Base-by-base conservation (phyloP, 2,797 vertebrate genomes). In the Lacerta viridis region DNA sequence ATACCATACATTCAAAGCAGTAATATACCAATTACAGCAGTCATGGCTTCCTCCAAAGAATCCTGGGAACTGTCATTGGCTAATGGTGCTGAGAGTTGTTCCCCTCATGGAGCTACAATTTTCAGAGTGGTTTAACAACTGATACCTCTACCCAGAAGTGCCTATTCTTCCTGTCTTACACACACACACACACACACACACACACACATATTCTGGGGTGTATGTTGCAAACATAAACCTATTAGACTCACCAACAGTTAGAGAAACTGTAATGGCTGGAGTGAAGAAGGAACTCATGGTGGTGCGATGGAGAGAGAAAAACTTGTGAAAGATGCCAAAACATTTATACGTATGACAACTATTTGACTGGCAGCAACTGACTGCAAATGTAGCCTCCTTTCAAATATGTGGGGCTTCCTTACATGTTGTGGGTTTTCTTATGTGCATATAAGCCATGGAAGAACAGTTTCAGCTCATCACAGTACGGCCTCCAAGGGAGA, bases 281-380 rank as follows among this genome's bases (percentile, higher is more conserved):
- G 80, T 46, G 25, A 83, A 43, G 69, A 6, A 27, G 27, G 33
- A 15, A 18, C 20, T 33, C 20, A 7, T 55, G 25, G n/a, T 27
- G 15, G 7, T 61, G 59, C 2, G 6, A 61, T 5, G 4, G 59
- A 17, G 59, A 5, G 59, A 61, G 59, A 80, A 80, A 36, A 50
- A 50, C 46, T 50, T 50, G 46, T 50, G 46, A 50, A 50, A 50
- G n/a, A 20, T 20, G n/a, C 2, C n/a, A 61, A 23, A 80, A 29
- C 55, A 61, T 39, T 61, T 5, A 36, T 74, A 20, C 18, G 36
- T 33, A 33, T 36, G 55, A 20, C 33, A 50, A 71, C 2, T 36
- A 27, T 86, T 71, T 80, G 76, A 86, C 15, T 79, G 64, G 41
- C n/a, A 86, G n/a, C 29, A 80, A 55, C 43, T 36, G 39, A 69